These are phyloP conservation scores for Brachionus paranguensis DNA, from an alignment of 1,140 invertebrate species.

Conservation along the genomic window DNA sequence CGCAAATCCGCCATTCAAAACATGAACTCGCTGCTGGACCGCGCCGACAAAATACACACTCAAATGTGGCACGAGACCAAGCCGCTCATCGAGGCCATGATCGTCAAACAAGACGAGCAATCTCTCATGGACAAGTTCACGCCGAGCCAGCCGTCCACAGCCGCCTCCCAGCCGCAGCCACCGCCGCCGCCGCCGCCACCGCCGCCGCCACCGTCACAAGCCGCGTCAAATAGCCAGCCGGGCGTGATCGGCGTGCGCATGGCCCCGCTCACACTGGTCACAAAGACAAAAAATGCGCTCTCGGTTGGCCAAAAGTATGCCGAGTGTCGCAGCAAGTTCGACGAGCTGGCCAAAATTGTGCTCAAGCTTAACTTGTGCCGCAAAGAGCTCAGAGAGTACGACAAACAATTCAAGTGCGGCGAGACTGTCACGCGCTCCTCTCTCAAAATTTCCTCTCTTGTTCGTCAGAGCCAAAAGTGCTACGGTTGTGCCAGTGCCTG, in stretches of 20 bases:
- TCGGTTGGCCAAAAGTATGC: conserved; percentile 81
- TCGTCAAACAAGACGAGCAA: conserved; percentile 54
- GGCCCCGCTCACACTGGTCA: neutral
- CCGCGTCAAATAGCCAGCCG: conserved; percentile 42
- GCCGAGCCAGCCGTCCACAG: neutral
- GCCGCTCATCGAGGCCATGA: conserved; percentile 74
- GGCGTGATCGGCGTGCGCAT: conserved; percentile 48
- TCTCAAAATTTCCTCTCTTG: too few relatives aligned
- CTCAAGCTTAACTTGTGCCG: conserved; percentile 47
- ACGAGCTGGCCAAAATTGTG: conserved; percentile 90
- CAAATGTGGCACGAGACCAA: conserved; percentile 74
- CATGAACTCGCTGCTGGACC: conserved; percentile 82
- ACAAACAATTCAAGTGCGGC: conserved; percentile 74
- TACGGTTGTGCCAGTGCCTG: conserved; percentile 62
- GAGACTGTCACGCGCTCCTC: too few relatives aligned
- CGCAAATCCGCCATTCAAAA: conserved; percentile 72
- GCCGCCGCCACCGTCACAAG: neutral
- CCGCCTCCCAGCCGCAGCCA: neutral
- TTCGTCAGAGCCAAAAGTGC: too few relatives aligned
- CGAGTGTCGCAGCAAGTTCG: conserved; percentile 87
- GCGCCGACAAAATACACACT: conserved; percentile 86
- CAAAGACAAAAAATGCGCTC: conserved; percentile 57
- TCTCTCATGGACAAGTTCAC: neutral
- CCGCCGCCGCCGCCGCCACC: neutral
- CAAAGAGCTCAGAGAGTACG: conserved; percentile 82